Conservation (phyloP, 2,888 invertebrate species). For the Agonopterix alstromeriana region DNA sequence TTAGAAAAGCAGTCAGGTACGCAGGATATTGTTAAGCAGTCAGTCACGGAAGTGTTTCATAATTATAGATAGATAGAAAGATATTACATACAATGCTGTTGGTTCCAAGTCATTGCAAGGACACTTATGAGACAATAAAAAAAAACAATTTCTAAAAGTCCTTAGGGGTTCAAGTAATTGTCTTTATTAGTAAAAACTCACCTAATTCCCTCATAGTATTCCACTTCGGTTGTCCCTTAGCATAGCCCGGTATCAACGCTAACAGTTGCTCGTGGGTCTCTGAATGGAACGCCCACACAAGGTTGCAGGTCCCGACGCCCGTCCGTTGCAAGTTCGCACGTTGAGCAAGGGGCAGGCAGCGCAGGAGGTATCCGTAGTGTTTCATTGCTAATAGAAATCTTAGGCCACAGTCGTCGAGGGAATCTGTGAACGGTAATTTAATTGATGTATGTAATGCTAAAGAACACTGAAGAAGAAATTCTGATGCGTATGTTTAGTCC, state of each 20-base stretch:
- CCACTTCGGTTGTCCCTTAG: constrained; percentile 93
- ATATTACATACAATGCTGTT: too few species aligned
- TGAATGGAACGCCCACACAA: constrained; percentile 99
- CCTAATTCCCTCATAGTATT: constrained; percentile 91
- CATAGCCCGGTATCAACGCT: constrained; percentile 90
- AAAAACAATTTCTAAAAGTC: too few species aligned
- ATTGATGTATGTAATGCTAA: not conserved
- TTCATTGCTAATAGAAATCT: constrained; percentile 97
- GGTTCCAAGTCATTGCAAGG: too few species aligned
- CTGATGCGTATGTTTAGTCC: too few species aligned
- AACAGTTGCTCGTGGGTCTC: constrained; percentile 97
- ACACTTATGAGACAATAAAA: too few species aligned
- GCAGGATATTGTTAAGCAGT: too few species aligned
- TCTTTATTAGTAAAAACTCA: constrained; percentile 11
- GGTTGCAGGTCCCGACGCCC: constrained; percentile 91
- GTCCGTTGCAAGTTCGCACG: constrained; percentile 89
- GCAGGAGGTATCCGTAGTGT: constrained; percentile 95
- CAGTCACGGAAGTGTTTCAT: too few species aligned
- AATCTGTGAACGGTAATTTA: constrained; percentile 75
- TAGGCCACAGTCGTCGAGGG: constrained; percentile 97
- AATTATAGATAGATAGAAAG: too few species aligned
- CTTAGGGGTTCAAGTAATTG: too few species aligned
- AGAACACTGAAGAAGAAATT: too few species aligned
- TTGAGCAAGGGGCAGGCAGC: constrained; percentile 94
- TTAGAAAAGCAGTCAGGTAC: too few species aligned